Evolutionary conservation across 2,113 vertebrate genomes (phyloP).

Genomic region (Cryptomyrus ogoouensis): DNA sequence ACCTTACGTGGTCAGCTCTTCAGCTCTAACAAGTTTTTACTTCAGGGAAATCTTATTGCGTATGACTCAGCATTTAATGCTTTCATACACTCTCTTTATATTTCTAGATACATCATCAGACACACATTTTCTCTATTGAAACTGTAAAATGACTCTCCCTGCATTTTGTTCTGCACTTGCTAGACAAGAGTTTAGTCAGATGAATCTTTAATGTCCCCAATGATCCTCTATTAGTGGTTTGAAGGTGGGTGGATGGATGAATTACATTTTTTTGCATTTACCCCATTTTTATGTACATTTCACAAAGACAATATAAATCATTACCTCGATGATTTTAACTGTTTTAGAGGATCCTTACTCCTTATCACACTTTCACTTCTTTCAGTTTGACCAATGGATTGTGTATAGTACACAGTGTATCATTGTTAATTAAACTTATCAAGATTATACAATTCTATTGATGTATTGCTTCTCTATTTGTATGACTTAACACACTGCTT

Average conservation of each 20-base stretch:
- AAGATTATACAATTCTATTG: neutral
- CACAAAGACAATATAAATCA: neutral
- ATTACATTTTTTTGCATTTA: neutral
- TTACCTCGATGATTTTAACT: neutral
- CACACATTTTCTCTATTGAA: neutral
- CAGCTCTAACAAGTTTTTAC: neutral
- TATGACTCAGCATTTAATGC: conserved; percentile 1
- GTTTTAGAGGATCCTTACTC: neutral
- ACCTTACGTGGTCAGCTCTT: neutral
- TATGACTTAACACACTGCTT: neutral
- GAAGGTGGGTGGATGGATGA: neutral
- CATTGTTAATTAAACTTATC: neutral
- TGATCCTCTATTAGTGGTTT: neutral
- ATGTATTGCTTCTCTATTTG: neutral
- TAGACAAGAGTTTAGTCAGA: neutral
- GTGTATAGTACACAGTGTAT: neutral
- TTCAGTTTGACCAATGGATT: neutral
- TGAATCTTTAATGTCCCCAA: neutral
- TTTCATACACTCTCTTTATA: neutral
- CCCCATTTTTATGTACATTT: neutral
- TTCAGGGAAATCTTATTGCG: neutral
- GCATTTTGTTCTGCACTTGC: neutral
- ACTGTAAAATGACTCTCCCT: neutral
- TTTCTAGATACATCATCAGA: neutral
- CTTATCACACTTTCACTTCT: neutral